phyloP scores from a whole-genome alignment of 2,888 invertebrate species.

The Hyposoter didymator region DNA sequence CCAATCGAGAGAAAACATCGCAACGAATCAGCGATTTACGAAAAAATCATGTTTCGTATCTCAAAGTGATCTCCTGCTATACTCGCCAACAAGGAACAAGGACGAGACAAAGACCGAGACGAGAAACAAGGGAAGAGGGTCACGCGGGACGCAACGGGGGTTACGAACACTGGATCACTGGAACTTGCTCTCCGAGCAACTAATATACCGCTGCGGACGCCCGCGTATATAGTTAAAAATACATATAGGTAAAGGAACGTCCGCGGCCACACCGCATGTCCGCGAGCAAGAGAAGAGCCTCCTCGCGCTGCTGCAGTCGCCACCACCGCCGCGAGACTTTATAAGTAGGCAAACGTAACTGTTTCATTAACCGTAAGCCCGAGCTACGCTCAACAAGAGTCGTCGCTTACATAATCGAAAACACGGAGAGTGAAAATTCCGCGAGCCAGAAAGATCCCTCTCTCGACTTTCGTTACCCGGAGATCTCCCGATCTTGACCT shows the following conservation, averaged over 20 bases:
- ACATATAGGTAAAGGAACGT: slow-evolving; percentile 16
- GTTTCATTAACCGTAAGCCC: slow-evolving; percentile 82
- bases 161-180: slow-evolving; percentile 69
- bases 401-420: slow-evolving; percentile 81
- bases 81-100: slow-evolving; percentile 33
- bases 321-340: slow-evolving; percentile 68
- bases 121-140: slow-evolving; percentile 62
- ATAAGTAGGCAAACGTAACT: slow-evolving; percentile 82
- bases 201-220: slow-evolving; percentile 63
- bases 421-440: slow-evolving; percentile 83
- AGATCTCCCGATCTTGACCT: slow-evolving; percentile 68
- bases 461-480: slow-evolving; percentile 82
- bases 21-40: not conserved
- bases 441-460: slow-evolving; percentile 76
- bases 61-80: not conserved
- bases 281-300: slow-evolving; percentile 42
- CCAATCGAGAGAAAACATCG: not conserved
- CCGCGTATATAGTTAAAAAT: slow-evolving; percentile 49
- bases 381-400: slow-evolving; percentile 73
- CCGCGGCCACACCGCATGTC: slow-evolving; percentile 42
- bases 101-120: slow-evolving; percentile 25
- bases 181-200: slow-evolving; percentile 63
- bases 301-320: slow-evolving; percentile 29
- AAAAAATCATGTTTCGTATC: not conserved
- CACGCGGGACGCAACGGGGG: slow-evolving; percentile 54